phyloP scores from a whole-genome alignment of 1,140 invertebrate genomes.

The Parasteatoda tepidariorum region DNA sequence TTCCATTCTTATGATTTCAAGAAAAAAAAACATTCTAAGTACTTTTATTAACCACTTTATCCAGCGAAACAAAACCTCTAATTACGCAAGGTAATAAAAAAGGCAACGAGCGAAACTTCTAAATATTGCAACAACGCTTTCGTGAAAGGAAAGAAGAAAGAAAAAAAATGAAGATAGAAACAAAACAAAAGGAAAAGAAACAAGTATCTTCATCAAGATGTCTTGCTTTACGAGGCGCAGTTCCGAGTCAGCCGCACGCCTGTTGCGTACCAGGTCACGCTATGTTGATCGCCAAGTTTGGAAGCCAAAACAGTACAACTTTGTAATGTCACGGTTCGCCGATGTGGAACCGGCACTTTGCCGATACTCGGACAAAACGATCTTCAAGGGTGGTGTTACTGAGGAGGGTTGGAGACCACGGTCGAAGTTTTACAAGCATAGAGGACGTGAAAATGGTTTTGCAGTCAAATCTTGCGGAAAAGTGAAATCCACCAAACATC shows the following conservation, averaged over 20 bases:
- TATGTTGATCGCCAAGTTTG: background rate
- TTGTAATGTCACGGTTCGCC: slow-evolving; percentile 34
- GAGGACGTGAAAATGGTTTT: background rate
- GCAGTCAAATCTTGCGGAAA: slow-evolving; percentile 37
- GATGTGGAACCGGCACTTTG: slow-evolving; percentile 11
- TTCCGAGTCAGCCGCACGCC: background rate
- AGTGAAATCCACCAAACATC: slow-evolving; percentile 5
- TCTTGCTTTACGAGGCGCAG: slow-evolving; percentile 11
- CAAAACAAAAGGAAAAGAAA: no score
- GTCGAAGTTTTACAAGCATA: background rate
- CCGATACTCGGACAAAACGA: slow-evolving; percentile 18
- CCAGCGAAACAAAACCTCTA: background rate
- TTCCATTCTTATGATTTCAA: background rate
- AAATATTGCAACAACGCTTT: background rate
- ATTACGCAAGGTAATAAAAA: background rate
- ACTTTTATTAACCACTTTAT: background rate
- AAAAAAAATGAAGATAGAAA: background rate
- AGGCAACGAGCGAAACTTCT: background rate
- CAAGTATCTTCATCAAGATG: background rate
- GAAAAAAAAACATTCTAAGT: background rate
- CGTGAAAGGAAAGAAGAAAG: background rate
- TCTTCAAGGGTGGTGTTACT: background rate
- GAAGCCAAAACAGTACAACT: background rate
- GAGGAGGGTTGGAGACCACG: background rate
- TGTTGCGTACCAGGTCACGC: slow-evolving; percentile 6